Conservation (phyloP, 35 echinoderm and acorn worm genomes). For the Amphiura filiformis region DNA sequence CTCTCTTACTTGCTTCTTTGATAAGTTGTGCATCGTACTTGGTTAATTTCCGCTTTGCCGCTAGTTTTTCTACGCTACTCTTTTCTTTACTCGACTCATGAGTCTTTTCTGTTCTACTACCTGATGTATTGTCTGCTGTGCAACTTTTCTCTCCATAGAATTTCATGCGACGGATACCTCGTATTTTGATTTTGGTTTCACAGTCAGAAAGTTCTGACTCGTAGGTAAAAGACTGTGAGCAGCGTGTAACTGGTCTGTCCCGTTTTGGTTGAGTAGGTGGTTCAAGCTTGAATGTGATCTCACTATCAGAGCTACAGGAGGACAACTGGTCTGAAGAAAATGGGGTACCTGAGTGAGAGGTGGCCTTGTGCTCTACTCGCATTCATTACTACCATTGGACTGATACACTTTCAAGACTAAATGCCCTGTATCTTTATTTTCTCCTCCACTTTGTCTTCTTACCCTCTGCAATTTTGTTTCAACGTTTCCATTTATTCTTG, state of each 20-base stretch:
- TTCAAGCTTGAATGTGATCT: constrained; percentile 67
- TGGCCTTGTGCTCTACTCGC: background rate
- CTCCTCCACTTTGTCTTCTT: background rate
- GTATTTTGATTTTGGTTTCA: constrained; percentile 84
- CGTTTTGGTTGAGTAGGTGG: background rate
- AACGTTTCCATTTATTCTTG: too few relatives aligned
- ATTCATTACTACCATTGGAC: background rate
- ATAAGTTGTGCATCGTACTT: constrained; percentile 53
- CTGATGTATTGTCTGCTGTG: background rate
- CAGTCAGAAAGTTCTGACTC: constrained; percentile 93
- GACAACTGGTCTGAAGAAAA: constrained; percentile 4
- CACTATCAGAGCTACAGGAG: constrained; percentile 53
- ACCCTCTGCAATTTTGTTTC: too few relatives aligned
- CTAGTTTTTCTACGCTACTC: background rate
- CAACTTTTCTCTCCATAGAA: background rate
- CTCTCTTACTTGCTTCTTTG: constrained; percentile 26
- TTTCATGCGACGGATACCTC: constrained; percentile 41
- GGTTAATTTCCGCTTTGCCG: constrained; percentile 28
- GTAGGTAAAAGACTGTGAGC: constrained; percentile 41
- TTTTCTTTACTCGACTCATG: background rate
- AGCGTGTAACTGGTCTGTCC: constrained; percentile 10
- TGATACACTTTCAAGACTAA: background rate
- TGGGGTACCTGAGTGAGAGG: background rate
- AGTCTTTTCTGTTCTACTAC: background rate
- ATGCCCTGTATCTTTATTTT: background rate